Evolutionary conservation across 2,113 vertebrate genomes (phyloP).

Genomic region (Passer domesticus): DNA sequence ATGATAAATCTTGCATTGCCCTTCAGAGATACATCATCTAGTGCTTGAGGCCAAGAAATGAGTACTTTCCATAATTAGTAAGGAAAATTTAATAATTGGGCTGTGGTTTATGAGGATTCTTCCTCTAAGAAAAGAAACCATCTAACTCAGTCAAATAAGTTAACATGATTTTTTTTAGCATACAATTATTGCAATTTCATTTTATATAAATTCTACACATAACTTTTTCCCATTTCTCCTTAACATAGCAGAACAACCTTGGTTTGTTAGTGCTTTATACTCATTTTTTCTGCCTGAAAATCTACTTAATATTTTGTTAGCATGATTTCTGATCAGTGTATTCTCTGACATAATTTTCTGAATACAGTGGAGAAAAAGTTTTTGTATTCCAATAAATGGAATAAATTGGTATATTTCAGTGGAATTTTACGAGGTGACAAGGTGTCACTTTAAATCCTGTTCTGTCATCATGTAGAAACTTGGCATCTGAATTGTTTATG

Average conservation of each 20-base stretch:
- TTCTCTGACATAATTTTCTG: not conserved
- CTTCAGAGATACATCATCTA: conserved; percentile 68
- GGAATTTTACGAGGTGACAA: conserved; percentile 14
- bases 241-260: not conserved
- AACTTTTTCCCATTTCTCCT: not conserved
- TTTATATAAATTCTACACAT: conserved; percentile 54
- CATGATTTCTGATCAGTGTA: conserved; percentile 17
- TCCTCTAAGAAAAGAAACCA: conserved; percentile 50
- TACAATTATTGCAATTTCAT: conserved; percentile 40
- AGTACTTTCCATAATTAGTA: conserved; percentile 73
- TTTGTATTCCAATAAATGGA: not conserved
- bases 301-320: not conserved
- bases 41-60: conserved; percentile 68
- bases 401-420: not conserved
- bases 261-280: not conserved
- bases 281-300: conserved; percentile 42
- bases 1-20: conserved; percentile 61
- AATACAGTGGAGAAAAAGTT: not conserved
- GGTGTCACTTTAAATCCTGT: not conserved
- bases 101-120: conserved; percentile 56
- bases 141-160: conserved; percentile 56
- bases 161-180: conserved; percentile 60
- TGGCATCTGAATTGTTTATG: not conserved
- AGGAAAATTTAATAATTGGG: conserved; percentile 73
- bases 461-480: not conserved